These are phyloP conservation scores for Oikopleura vanhoeffeni DNA, from an alignment of 23 tunicate species.

Conservation along the genomic window DNA sequence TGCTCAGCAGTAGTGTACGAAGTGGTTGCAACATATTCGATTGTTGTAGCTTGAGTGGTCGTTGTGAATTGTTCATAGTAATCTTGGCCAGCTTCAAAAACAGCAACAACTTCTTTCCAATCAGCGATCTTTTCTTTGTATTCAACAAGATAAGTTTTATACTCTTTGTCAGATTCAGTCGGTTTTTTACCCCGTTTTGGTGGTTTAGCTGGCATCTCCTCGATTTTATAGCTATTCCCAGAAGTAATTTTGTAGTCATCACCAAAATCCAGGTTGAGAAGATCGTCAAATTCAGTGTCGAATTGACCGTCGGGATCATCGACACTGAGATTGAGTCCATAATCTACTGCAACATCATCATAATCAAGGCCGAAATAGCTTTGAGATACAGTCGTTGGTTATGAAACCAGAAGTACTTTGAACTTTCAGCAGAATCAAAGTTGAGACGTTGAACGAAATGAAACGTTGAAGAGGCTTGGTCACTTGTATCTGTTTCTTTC, in stretches of 20 bases:
- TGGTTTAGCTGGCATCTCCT: neutral
- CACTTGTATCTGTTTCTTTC: too few relatives aligned
- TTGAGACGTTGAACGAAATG: too few relatives aligned
- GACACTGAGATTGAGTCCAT: too few relatives aligned
- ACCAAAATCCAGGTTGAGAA: neutral
- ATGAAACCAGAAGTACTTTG: too few relatives aligned
- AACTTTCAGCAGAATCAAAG: too few relatives aligned
- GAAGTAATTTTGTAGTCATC: neutral
- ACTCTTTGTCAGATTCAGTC: neutral
- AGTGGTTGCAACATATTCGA: neutral
- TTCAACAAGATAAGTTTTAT: neutral
- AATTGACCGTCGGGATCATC: too few relatives aligned
- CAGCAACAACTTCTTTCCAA: neutral
- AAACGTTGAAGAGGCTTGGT: too few relatives aligned
- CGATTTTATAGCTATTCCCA: too few relatives aligned
- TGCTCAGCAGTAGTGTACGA: neutral
- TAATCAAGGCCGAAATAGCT: too few relatives aligned
- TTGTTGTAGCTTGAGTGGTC: neutral
- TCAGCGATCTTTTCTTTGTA: neutral
- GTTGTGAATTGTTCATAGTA: neutral
- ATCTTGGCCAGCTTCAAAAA: neutral
- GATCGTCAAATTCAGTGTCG: constrained; percentile 3
- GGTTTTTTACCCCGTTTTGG: neutral
- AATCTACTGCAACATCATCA: too few relatives aligned
- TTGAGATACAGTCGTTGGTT: too few relatives aligned